These are phyloP conservation scores for Eulithis testata DNA, from an alignment of 2,888 invertebrate genomes.

Conservation along the genomic window DNA sequence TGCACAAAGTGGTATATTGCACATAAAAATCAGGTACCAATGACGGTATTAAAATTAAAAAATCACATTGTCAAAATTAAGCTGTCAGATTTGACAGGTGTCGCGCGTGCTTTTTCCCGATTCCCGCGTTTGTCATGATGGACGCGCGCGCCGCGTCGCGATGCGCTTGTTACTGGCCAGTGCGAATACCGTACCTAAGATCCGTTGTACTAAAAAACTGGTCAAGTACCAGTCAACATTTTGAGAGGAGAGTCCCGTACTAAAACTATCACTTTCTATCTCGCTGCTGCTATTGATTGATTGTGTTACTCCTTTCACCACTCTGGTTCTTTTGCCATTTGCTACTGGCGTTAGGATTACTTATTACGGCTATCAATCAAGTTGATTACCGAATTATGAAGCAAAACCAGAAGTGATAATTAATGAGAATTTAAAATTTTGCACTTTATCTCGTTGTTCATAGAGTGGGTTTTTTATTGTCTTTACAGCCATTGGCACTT, in stretches of 20 bases:
- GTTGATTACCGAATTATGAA: not conserved
- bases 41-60: constrained; percentile 45
- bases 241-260: constrained; percentile 34
- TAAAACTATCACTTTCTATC: constrained; percentile 24
- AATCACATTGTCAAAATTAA: constrained; percentile 48
- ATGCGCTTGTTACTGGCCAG: constrained; percentile 43
- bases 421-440: too few species aligned
- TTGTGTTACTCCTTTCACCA: not conserved
- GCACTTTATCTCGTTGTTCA: too few species aligned
- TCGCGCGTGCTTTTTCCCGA: constrained; percentile 41
- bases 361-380: not conserved
- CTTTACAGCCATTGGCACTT: too few species aligned
- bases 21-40: constrained; percentile 69
- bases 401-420: not conserved
- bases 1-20: constrained; percentile 78
- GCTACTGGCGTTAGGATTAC: not conserved
- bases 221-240: constrained; percentile 30
- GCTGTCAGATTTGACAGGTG: constrained; percentile 42
- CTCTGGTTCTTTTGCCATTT: not conserved
- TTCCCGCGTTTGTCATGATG: constrained; percentile 34
- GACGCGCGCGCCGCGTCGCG: constrained; percentile 43
- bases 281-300: constrained; percentile 10
- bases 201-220: constrained; percentile 48
- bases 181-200: constrained; percentile 48
- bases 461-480: too few species aligned